Conservation (phyloP, 2,797 vertebrate species). For the Setipinna tenuifilis region DNA sequence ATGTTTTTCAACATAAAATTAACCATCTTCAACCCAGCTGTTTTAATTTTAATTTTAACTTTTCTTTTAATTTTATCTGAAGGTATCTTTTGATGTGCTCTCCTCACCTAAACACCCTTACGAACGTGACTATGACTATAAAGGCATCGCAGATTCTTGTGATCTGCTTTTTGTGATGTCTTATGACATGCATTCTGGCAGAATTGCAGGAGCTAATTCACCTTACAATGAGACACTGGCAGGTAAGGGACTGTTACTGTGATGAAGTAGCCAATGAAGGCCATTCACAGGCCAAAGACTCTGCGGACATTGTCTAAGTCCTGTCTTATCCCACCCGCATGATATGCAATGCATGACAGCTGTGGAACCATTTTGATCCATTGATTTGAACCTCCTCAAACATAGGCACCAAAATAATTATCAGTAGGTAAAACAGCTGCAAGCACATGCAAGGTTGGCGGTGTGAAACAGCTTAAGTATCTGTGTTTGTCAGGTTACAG, state of each 20-base stretch:
- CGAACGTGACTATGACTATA: conserved; percentile 90
- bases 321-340: no score
- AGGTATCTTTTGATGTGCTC: conserved; percentile 96
- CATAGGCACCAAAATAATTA: no score
- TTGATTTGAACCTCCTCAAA: no score
- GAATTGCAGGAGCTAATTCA: conserved; percentile 89
- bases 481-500: conserved; percentile 79
- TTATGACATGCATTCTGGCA: conserved; percentile 91
- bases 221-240: conserved; percentile 83
- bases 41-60: background rate
- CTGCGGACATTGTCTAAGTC: no score
- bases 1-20: background rate
- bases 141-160: conserved; percentile 84
- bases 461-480: background rate
- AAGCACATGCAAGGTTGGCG: no score
- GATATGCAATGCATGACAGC: no score
- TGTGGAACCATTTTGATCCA: no score
- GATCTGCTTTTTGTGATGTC: conserved; percentile 98
- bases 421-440: no score
- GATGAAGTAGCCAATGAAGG: background rate
- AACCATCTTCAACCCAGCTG: background rate
- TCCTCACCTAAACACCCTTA: conserved; percentile 91
- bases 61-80: conserved; percentile 35
- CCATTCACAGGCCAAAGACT: no score
- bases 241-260: conserved; percentile 72